Percentiles rank a stretch among this genome's conserved stretches.
Conservation (phyloP, 2,888 invertebrate species). For the Drosophila fulvimacula region DNA sequence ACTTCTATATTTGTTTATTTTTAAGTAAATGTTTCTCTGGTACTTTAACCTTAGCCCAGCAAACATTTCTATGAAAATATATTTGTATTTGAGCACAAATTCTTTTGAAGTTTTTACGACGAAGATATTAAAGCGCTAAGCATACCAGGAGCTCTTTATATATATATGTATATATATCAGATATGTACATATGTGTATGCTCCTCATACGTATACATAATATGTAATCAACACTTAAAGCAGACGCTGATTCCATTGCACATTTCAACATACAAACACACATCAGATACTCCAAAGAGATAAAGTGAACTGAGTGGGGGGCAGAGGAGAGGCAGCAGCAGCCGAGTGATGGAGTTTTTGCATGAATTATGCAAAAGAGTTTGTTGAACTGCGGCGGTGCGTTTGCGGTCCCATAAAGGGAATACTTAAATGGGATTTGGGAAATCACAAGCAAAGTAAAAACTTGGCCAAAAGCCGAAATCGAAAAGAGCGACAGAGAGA, state of each 20-base stretch:
- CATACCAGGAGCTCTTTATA: constrained; percentile 25
- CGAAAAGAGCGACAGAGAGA: constrained; percentile 18
- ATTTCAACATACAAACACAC: constrained; percentile 1
- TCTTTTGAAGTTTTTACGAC: constrained; percentile 4
- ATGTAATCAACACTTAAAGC: constrained; percentile 51
- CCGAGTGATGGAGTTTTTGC: constrained; percentile 52
- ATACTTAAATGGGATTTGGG: constrained; percentile 77
- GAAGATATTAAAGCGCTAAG: neutral
- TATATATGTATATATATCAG: constrained; percentile 17
- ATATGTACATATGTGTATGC: neutral
- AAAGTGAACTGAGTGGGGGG: neutral
- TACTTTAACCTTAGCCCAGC: too few relatives aligned
- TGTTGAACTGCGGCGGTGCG: constrained; percentile 61
- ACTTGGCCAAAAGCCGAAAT: constrained; percentile 37
- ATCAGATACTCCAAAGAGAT: constrained; percentile 16
- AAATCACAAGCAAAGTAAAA: constrained; percentile 56
- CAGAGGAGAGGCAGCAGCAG: constrained; percentile 10
- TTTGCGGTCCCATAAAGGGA: constrained; percentile 72
- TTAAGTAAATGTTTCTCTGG: neutral
- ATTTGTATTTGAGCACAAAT: neutral
- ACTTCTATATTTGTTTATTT: neutral
- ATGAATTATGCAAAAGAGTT: constrained; percentile 76
- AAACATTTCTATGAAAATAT: too few relatives aligned
- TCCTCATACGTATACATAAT: neutral
- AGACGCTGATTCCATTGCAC: constrained; percentile 26